These are phyloP conservation scores for Platycheirus rosarum DNA, from an alignment of 2,888 invertebrate species.

Conservation along the genomic window DNA sequence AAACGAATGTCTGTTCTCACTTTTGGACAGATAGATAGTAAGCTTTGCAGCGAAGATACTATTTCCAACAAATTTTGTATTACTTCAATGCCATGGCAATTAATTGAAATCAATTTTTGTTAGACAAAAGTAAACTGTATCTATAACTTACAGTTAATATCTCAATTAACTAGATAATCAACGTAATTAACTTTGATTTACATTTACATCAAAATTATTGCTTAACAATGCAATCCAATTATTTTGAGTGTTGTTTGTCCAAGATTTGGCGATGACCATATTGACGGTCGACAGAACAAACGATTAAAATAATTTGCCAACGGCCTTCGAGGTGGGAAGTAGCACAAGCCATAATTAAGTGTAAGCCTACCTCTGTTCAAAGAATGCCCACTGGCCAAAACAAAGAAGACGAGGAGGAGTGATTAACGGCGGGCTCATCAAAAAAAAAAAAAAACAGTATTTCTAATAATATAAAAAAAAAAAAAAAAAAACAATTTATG, in stretches of 20 bases:
- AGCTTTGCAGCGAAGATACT: neutral
- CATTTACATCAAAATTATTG: neutral
- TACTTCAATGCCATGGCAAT: too few species aligned
- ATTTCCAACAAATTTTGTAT: too few species aligned
- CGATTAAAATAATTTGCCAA: slow-evolving; percentile 14
- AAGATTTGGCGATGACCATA: slow-evolving; percentile 5
- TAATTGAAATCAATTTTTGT: too few species aligned
- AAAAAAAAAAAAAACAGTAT: too few species aligned
- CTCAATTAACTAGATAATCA: neutral
- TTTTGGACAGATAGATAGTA: neutral
- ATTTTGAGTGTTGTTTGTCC: neutral
- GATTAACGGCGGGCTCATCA: slow-evolving; percentile 1
- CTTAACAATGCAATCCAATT: neutral
- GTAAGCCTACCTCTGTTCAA: slow-evolving; percentile 7
- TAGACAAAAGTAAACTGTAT: too few species aligned
- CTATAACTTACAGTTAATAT: too few species aligned
- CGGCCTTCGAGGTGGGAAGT: slow-evolving; percentile 12
- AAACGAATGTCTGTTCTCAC: too few species aligned
- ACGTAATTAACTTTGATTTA: slow-evolving; percentile 4
- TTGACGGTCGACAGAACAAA: slow-evolving; percentile 5
- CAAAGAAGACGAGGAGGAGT: neutral
- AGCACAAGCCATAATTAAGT: slow-evolving; percentile 11
- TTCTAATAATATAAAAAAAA: neutral
- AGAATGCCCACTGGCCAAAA: slow-evolving; percentile 2
- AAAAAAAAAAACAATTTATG: neutral